Conservation (phyloP, 2,888 invertebrate species). For the Nephrotoma appendiculata region DNA sequence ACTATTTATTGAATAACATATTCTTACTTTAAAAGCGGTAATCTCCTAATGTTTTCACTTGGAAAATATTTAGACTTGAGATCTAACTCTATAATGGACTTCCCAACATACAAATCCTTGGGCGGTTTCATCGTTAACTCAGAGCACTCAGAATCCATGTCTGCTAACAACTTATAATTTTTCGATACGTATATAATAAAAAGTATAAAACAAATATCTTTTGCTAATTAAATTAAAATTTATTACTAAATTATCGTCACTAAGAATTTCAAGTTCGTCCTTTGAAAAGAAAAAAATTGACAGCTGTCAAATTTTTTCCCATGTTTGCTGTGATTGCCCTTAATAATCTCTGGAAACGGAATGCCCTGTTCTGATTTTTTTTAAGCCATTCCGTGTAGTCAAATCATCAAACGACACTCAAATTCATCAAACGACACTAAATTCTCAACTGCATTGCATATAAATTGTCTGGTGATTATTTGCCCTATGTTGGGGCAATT, state of each 20-base stretch:
- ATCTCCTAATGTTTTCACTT: neutral
- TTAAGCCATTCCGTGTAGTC: too few relatives aligned
- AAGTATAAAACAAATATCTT: neutral
- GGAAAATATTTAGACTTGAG: neutral
- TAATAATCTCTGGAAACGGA: neutral
- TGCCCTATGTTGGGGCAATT: too few relatives aligned
- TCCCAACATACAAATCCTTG: neutral
- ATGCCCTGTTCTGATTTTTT: too few relatives aligned
- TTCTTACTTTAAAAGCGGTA: neutral
- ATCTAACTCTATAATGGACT: neutral
- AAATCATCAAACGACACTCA: too few relatives aligned
- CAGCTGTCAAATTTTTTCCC: neutral
- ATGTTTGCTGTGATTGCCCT: neutral
- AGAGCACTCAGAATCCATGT: neutral
- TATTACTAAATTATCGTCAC: neutral
- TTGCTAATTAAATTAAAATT: neutral
- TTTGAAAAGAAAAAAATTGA: neutral
- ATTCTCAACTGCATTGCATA: too few relatives aligned
- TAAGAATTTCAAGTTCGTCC: neutral
- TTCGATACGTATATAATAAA: neutral
- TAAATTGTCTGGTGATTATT: too few relatives aligned
- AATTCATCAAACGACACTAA: too few relatives aligned
- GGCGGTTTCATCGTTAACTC: neutral
- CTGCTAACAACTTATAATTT: neutral
- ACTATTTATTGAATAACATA: neutral